Base-by-base conservation (phyloP, 2,797 vertebrate species). In the Valencia hispanica region DNA sequence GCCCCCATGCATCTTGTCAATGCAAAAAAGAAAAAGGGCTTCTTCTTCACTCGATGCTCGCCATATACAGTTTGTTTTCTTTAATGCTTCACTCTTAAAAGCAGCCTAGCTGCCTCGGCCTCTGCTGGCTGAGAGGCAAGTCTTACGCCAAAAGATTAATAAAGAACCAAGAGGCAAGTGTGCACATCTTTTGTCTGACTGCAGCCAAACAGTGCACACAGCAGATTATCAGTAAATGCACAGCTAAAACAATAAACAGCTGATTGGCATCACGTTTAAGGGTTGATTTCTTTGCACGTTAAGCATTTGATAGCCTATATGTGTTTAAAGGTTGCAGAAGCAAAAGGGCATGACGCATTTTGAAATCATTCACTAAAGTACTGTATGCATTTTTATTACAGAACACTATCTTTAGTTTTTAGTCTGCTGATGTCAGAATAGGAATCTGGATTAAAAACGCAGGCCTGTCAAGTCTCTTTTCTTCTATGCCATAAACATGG, bases 1-100 rank as follows among this genome's bases (percentile, higher is more conserved):
- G 91, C 88, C 89, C 88, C 79, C 75, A 59, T 89, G 90, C 85
- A 90, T 88, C 86, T 87, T 86, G 82, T 87, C 83, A 82, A 57
- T 69, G 83, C 81, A 83, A 80, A 88, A 89, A 41, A 66, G 63
- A 66, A 66, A 66, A 41, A 20, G 50, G 69, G 75, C 84, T 82
- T 79, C 79, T 77, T 80, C 78, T 82, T 65, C 10, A 66, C 85
- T 77, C 80, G 82, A 27, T 39, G 71, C 77, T 75, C 86, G 75
- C 80, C 82, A 82, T 87, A 75, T 81, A 70, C 61, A 88, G 85
- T 91, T 89, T 92, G 86, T 47, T 41, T 59, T 92, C 90, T 92
- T 87, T 86, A 89, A 91, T 51, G 85, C 75, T 77, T 78, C 25
- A 0, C 32, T 30, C 81, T 79, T 68, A 53, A 51, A 89, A 2